Evolutionary conservation across 2,113 vertebrate species (phyloP), one percentile per base, ranked within the genome.

Genomic region (Acrocephalus kingi): DNA sequence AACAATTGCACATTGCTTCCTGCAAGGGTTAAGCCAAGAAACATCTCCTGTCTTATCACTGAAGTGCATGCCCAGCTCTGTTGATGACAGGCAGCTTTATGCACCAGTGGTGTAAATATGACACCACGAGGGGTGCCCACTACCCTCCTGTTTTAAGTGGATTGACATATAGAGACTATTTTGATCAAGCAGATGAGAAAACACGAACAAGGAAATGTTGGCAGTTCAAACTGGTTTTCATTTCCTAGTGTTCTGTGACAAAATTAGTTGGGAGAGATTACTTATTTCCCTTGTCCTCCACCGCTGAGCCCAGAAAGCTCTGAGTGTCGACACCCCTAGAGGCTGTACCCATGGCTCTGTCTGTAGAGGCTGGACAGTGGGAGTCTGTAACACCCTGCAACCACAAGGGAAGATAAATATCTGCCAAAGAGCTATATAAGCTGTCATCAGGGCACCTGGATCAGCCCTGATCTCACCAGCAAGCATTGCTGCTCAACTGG

Each of bases 401-500:
- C 25, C 59, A 63, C 1, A 3, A 74, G 23, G 15, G n/a, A 59
- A 95, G 84, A 90, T 30, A 82, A 89, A 31, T 71, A 63, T 37
- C 66, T 92, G 66, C 62, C 46, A 48, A 89, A 93, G 68, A 37
- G 46, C 62, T 76, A 45, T 30, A 71, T 45, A 86, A 87, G 9
- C 17, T 69, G 49, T 84, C 89, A 94, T 81, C 76, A 79, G 81
- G 72, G 51, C 48, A 84, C 73, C 88, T 71, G 3, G 73, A 82
- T 90, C 79, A 87, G 76, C 43, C 72, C 55, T n/a, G 43, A 80
- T 87, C 66, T 90, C 85, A 87, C 33, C 91, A 95, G 76, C 73
- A 94, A 49, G 76, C 77, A 87, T 39, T 76, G 43, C 86, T 86
- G 51, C 91, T 84, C 41, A 58, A 41, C 41, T 68, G 59, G 83